phyloP scores from a whole-genome alignment of 2,797 vertebrate genomes.

The Sebastes miniatus region DNA sequence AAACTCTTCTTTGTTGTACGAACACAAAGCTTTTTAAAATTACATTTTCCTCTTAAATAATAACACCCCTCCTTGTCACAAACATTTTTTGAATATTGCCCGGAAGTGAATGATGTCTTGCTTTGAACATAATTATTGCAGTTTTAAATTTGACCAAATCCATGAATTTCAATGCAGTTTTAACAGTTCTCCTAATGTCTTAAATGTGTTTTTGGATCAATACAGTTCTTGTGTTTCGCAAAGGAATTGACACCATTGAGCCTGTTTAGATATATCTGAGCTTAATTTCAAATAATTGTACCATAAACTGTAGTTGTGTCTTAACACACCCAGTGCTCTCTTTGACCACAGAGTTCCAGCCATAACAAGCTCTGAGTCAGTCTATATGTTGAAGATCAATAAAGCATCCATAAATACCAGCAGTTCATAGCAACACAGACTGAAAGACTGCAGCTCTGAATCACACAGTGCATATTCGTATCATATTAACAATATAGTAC shows the following conservation, averaged over 20 bases:
- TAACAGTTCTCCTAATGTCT: not conserved
- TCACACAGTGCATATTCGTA: not conserved
- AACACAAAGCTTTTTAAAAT: no score
- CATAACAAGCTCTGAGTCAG: slow-evolving; percentile 27
- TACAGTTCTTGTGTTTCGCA: not conserved
- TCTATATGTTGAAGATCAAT: slow-evolving; percentile 39
- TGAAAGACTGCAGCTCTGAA: slow-evolving; percentile 8
- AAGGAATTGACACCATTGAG: not conserved
- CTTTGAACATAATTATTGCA: no score
- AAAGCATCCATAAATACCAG: slow-evolving; percentile 41
- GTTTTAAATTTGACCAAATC: no score
- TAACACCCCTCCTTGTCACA: no score
- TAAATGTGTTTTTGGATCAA: not conserved
- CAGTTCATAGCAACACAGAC: slow-evolving; percentile 24
- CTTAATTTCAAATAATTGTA: not conserved
- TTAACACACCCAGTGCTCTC: not conserved
- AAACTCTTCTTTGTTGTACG: no score
- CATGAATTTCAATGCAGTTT: no score
- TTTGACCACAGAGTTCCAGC: slow-evolving; percentile 24
- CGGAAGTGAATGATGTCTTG: no score
- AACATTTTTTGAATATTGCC: no score
- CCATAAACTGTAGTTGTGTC: not conserved
- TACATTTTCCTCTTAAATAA: no score
- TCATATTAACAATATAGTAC: not conserved
- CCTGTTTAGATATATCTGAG: not conserved